phyloP scores from a whole-genome alignment of 1,140 invertebrate species.

The Atta texana region DNA sequence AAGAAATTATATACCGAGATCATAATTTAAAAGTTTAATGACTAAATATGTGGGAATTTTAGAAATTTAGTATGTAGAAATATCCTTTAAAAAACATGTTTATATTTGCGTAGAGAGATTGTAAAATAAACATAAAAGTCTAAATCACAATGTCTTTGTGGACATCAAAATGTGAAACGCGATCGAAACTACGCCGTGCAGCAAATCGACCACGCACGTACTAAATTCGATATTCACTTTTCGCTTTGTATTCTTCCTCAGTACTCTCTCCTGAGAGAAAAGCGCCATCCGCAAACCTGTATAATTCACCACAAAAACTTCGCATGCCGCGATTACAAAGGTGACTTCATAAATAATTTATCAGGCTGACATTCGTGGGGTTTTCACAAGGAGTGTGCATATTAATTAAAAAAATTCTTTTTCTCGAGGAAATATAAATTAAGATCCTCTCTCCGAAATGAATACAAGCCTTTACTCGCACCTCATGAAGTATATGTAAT shows the following conservation, averaged over 20 bases:
- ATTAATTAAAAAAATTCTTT: neutral
- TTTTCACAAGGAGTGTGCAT: neutral
- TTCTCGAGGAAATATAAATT: neutral
- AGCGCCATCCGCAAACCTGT: conserved; percentile 57
- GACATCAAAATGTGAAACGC: neutral
- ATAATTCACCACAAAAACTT: conserved; percentile 37
- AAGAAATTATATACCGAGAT: neutral
- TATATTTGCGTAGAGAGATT: neutral
- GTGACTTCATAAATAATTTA: conserved; percentile 49
- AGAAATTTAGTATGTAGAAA: neutral
- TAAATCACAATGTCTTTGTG: conserved; percentile 12
- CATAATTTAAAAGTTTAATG: neutral
- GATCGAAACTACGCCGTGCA: conserved; percentile 8
- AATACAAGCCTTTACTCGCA: neutral
- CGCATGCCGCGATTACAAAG: conserved; percentile 33
- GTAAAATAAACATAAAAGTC: conserved; percentile 6
- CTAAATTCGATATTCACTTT: conserved; percentile 38
- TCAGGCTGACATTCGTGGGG: neutral
- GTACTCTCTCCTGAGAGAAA: conserved; percentile 41
- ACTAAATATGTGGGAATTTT: neutral
- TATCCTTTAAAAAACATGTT: neutral
- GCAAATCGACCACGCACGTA: conserved; percentile 38
- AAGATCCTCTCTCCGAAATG: neutral
- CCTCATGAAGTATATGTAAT: neutral
- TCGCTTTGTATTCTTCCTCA: conserved; percentile 41